Conservation (phyloP, 2,888 invertebrate genomes). For the Busseola fusca region DNA sequence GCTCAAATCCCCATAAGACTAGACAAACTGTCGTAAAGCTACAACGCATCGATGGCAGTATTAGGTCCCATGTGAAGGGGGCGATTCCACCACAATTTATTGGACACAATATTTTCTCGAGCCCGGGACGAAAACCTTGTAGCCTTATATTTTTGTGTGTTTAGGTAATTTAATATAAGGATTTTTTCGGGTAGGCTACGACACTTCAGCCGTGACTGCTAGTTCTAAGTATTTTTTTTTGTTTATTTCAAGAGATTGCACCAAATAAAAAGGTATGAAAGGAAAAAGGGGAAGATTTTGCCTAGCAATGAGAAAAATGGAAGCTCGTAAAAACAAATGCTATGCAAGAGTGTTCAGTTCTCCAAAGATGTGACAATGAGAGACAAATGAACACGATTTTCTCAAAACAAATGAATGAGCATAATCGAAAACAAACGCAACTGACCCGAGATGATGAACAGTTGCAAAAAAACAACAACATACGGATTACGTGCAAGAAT, state of each 20-base stretch:
- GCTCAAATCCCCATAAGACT: slow-evolving; percentile 31
- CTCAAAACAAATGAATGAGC: slow-evolving; percentile 46
- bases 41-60: slow-evolving; percentile 39
- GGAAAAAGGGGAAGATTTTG: neutral
- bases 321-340: neutral
- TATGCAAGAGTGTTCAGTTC: neutral
- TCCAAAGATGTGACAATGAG: neutral
- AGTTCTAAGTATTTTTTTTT: neutral
- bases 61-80: slow-evolving; percentile 31
- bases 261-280: neutral
- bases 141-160: slow-evolving; percentile 1
- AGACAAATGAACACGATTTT: neutral
- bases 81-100: slow-evolving; percentile 36
- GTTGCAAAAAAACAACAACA: slow-evolving; percentile 69
- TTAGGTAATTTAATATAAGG: neutral
- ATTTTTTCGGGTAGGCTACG: neutral
- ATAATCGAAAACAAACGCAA: slow-evolving; percentile 56
- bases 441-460: slow-evolving; percentile 58
- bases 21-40: slow-evolving; percentile 26
- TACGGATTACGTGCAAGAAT: slow-evolving; percentile 83
- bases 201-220: neutral
- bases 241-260: neutral
- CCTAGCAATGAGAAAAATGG: neutral
- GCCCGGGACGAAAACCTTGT: neutral
- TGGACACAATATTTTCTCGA: slow-evolving; percentile 32